Evolutionary conservation across 2,113 vertebrate genomes (phyloP).

Genomic region (Pseudorasbora parva): DNA sequence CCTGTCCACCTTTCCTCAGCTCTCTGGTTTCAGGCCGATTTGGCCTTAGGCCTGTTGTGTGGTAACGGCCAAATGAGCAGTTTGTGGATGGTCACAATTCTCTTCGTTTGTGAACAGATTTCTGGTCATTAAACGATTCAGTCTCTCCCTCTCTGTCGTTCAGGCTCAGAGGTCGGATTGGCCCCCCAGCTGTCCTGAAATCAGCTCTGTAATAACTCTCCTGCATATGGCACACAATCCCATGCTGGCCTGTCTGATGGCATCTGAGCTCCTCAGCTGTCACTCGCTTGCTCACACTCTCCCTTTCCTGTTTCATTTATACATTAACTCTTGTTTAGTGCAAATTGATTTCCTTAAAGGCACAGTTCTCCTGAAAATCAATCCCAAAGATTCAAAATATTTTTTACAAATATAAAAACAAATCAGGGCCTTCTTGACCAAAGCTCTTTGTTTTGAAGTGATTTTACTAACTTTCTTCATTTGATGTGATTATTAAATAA

Average conservation of each 20-base stretch:
- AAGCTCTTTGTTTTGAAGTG: not conserved
- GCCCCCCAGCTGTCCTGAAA: conserved; percentile 36
- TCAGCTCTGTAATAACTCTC: conserved; percentile 31
- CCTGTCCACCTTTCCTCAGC: not conserved
- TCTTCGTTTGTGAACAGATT: conserved; percentile 23
- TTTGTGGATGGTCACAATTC: conserved; percentile 14
- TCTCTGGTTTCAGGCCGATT: not conserved
- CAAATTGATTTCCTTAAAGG: not conserved
- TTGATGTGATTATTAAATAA: too few species aligned
- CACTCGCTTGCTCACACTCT: not conserved
- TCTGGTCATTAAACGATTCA: conserved; percentile 35
- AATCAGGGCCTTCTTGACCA: too few species aligned
- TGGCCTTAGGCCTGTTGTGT: conserved; percentile 21
- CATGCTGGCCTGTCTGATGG: not conserved
- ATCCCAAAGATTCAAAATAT: not conserved
- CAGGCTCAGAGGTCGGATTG: conserved; percentile 15
- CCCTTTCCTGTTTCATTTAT: not conserved
- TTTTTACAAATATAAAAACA: not conserved
- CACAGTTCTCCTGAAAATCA: not conserved
- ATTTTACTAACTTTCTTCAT: not conserved
- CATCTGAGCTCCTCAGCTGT: not conserved
- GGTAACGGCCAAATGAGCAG: conserved; percentile 41
- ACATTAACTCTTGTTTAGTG: not conserved
- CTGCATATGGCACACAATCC: conserved; percentile 39
- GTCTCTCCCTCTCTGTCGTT: conserved; percentile 13